Evolutionary conservation across 2,888 invertebrate genomes (phyloP).

Genomic region (Hyppa rectilinea): DNA sequence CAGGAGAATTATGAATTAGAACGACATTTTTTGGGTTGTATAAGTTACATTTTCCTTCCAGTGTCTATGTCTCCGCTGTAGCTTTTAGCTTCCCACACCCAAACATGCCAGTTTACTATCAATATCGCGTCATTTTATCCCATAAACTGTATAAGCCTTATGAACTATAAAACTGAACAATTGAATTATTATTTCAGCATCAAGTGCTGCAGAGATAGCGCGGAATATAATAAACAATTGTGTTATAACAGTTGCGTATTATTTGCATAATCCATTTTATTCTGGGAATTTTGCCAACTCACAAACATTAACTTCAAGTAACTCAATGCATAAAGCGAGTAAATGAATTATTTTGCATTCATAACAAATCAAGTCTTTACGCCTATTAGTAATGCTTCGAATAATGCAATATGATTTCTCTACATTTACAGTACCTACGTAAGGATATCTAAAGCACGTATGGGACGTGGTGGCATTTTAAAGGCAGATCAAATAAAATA

Average conservation of each 20-base stretch:
- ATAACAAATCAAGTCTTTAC: constrained; percentile 38
- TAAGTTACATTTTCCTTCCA: constrained; percentile 64
- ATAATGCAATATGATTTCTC: constrained; percentile 14
- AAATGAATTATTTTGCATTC: constrained; percentile 46
- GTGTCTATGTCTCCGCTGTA: constrained; percentile 68
- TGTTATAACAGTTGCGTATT: constrained; percentile 56
- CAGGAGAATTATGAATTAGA: no score
- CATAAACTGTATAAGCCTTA: constrained; percentile 75
- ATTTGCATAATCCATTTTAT: constrained; percentile 64
- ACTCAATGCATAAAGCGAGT: constrained; percentile 46
- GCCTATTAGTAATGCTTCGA: constrained; percentile 38
- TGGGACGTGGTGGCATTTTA: constrained; percentile 2
- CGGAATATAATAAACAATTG: constrained; percentile 59
- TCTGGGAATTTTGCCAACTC: constrained; percentile 55
- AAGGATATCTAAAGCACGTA: constrained; percentile 4
- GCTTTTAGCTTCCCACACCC: constrained; percentile 79
- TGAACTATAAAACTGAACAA: constrained; percentile 72
- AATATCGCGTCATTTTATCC: constrained; percentile 84
- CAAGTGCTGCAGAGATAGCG: constrained; percentile 40
- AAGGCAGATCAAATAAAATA: constrained; percentile 58
- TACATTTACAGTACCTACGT: background rate
- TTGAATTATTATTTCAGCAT: constrained; percentile 68
- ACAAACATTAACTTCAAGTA: constrained; percentile 53
- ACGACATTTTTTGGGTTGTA: background rate
- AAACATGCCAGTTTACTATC: constrained; percentile 83